A percentile compares a stretch with the other conserved stretches of the same genome.
These are phyloP conservation scores for Grammomys dolichurus DNA, from an alignment of 2,113 vertebrate genomes.

Conservation along the genomic window DNA sequence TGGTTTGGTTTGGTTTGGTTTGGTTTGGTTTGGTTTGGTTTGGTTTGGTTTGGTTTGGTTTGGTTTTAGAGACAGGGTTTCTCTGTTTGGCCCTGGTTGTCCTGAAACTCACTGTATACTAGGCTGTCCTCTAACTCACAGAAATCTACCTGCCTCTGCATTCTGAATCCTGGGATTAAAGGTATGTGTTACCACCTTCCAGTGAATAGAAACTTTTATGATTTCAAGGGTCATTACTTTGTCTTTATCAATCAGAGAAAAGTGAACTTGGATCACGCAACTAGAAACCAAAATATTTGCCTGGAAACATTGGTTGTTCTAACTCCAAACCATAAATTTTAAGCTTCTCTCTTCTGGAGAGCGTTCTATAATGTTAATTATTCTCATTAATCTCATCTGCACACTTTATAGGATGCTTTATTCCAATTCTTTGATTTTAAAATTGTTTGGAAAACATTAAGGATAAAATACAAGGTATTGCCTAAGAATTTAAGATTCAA, in stretches of 20 bases:
- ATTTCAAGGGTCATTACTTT: not conserved
- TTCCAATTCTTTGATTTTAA: not conserved
- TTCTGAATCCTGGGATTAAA: not conserved
- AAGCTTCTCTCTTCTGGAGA: not conserved
- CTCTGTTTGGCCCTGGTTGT: not conserved
- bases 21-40: not conserved
- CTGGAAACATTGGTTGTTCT: not conserved
- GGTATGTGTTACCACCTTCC: not conserved
- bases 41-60: not conserved
- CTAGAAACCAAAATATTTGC: not conserved
- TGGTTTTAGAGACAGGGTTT: not conserved
- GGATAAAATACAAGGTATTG: not conserved
- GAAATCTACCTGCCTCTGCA: not conserved
- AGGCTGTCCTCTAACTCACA: not conserved
- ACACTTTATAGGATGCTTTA: not conserved
- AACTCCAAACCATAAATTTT: not conserved
- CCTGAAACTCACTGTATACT: not conserved
- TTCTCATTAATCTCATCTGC: not conserved
- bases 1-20: not conserved
- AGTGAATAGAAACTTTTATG: not conserved
- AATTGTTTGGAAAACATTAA: slow-evolving; percentile 11
- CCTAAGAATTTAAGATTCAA: not conserved
- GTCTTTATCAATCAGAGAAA: slow-evolving; percentile 3
- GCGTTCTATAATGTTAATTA: not conserved
- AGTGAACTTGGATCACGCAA: not conserved